Evolutionary conservation across 2,113 vertebrate species (phyloP).

Genomic region (Phalacrocorax pelagicus): DNA sequence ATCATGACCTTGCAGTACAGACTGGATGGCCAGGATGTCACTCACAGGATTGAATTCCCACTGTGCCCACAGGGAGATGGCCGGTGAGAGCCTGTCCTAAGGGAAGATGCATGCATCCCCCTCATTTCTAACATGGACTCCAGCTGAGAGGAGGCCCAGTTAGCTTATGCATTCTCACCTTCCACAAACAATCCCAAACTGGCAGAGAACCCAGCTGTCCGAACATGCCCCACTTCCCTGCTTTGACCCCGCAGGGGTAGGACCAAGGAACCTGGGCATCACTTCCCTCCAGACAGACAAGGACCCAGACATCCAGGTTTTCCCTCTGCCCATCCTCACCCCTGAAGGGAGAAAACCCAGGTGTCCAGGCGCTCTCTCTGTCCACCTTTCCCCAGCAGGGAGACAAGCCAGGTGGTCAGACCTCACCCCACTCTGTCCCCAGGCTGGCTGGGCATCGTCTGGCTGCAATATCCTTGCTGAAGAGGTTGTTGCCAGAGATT

Average conservation of each 20-base stretch:
- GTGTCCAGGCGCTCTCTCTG: not conserved
- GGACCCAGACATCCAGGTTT: not conserved
- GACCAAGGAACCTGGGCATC: not conserved
- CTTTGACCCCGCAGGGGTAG: not conserved
- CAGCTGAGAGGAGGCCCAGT: not conserved
- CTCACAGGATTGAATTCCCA: not conserved
- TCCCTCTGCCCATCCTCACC: not conserved
- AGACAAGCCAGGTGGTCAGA: not conserved
- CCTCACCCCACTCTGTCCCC: not conserved
- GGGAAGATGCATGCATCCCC: not conserved
- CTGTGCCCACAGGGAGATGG: not conserved
- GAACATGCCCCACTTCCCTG: not conserved
- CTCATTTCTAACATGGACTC: not conserved
- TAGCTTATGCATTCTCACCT: not conserved
- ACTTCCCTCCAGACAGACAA: not conserved
- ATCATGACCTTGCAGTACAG: not conserved
- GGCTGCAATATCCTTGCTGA: not conserved
- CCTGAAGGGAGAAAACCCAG: not conserved
- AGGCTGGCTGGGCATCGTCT: not conserved
- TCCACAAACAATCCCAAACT: not conserved
- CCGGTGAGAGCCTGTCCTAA: not conserved
- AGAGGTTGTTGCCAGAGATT: not conserved
- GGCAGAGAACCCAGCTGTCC: not conserved
- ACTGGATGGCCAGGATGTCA: not conserved
- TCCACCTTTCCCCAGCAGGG: not conserved